Evolutionary conservation across 2,888 invertebrate genomes (phyloP).

Genomic region (Papilio elwesi): DNA sequence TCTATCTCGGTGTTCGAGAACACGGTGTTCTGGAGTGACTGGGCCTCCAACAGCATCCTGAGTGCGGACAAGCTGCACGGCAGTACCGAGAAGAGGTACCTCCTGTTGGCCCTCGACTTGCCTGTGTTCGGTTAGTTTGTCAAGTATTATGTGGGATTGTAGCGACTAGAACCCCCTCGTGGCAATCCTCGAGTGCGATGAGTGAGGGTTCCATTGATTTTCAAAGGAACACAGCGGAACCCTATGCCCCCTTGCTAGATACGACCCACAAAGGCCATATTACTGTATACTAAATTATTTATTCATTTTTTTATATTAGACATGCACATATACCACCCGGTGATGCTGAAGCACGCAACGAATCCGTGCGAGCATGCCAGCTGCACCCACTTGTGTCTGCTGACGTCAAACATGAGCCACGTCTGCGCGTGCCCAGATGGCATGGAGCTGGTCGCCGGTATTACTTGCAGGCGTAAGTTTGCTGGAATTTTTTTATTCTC

Average conservation of each 20-base stretch:
- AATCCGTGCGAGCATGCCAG: slow-evolving; percentile 86
- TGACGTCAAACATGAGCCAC: slow-evolving; percentile 83
- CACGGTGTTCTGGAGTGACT: slow-evolving; percentile 95
- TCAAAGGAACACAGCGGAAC: too few relatives aligned
- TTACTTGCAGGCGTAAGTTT: slow-evolving; percentile 61
- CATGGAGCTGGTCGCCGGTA: slow-evolving; percentile 83
- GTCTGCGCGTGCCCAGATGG: slow-evolving; percentile 91
- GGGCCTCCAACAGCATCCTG: slow-evolving; percentile 89
- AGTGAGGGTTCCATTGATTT: too few relatives aligned
- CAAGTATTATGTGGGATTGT: neutral
- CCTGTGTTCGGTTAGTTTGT: slow-evolving; percentile 69
- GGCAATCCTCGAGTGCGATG: too few relatives aligned
- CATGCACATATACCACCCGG: slow-evolving; percentile 90
- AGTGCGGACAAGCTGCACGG: slow-evolving; percentile 89
- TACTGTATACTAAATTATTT: too few relatives aligned
- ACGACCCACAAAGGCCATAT: too few relatives aligned
- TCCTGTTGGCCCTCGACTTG: slow-evolving; percentile 53
- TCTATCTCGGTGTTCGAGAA: slow-evolving; percentile 94
- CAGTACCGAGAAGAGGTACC: slow-evolving; percentile 52
- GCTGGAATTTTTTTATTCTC: neutral
- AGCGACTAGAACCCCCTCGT: too few relatives aligned
- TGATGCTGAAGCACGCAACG: slow-evolving; percentile 78
- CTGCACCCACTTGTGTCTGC: slow-evolving; percentile 92
- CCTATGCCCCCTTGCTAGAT: too few relatives aligned
- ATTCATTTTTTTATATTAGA: slow-evolving; percentile 68